Evolutionary conservation across 2,113 vertebrate genomes (phyloP).

Genomic region (Danio rerio): GRCz12tu NC_133180.1:52385001-52385500

Average conservation of each 20-base stretch:
- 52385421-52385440: slow-evolving; percentile 73
- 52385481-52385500: slow-evolving; percentile 71
- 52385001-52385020: too few species aligned
- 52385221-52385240: background rate
- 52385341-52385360: slow-evolving; percentile 45
- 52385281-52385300: slow-evolving; percentile 11
- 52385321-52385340: slow-evolving; percentile 14
- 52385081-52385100: background rate
- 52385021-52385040: too few species aligned
- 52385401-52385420: slow-evolving; percentile 74
- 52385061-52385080: too few species aligned
- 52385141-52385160: background rate
- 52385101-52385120: too few species aligned
- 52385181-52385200: background rate
- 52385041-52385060: too few species aligned
- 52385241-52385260: slow-evolving; percentile 16
- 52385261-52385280: slow-evolving; percentile 16
- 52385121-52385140: background rate
- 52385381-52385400: slow-evolving; percentile 61
- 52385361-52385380: slow-evolving; percentile 50
- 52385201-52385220: background rate
- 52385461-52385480: slow-evolving; percentile 56
- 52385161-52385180: background rate
- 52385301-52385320: slow-evolving; percentile 26
- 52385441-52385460: slow-evolving; percentile 71